Percentiles rank a stretch among this genome's conserved stretches.
Evolutionary conservation across 2,797 vertebrate species (phyloP).

Genomic region (Pangasius mekongensis): DNA sequence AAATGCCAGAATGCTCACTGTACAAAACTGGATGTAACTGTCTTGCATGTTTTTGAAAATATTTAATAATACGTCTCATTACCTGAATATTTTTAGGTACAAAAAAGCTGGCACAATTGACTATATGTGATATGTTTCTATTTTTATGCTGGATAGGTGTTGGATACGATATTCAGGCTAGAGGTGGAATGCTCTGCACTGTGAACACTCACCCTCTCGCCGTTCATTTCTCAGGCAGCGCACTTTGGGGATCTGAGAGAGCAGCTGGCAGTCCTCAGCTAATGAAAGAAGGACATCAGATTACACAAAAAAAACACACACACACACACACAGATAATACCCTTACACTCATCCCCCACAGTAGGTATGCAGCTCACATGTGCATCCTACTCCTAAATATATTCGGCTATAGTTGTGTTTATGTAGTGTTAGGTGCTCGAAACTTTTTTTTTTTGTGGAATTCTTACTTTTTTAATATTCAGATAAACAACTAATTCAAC

Average conservation of each 20-base stretch:
- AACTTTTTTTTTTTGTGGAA: background rate
- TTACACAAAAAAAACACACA: slow-evolving; percentile 41
- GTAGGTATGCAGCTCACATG: slow-evolving; percentile 22
- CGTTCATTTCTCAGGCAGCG: slow-evolving; percentile 89
- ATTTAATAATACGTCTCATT: background rate
- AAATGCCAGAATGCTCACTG: background rate
- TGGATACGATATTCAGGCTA: background rate
- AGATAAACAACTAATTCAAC: background rate
- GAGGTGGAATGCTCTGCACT: background rate
- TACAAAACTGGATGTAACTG: background rate
- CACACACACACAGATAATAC: slow-evolving; percentile 23
- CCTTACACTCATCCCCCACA: slow-evolving; percentile 16
- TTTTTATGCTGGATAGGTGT: background rate
- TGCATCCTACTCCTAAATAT: background rate
- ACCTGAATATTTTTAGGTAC: background rate
- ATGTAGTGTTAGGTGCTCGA: background rate
- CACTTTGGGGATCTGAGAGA: slow-evolving; percentile 93
- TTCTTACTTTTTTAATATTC: background rate
- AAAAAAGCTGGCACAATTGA: background rate
- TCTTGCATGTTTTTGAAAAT: background rate
- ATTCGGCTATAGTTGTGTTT: background rate
- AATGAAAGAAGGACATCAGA: slow-evolving; percentile 62
- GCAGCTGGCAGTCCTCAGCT: slow-evolving; percentile 97
- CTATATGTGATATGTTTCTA: background rate
- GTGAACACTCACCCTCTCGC: slow-evolving; percentile 85